Evolutionary conservation across 2,113 vertebrate species (phyloP), one percentile per base, ranked within the genome.

Genomic region (Entelurus aequoreus): DNA sequence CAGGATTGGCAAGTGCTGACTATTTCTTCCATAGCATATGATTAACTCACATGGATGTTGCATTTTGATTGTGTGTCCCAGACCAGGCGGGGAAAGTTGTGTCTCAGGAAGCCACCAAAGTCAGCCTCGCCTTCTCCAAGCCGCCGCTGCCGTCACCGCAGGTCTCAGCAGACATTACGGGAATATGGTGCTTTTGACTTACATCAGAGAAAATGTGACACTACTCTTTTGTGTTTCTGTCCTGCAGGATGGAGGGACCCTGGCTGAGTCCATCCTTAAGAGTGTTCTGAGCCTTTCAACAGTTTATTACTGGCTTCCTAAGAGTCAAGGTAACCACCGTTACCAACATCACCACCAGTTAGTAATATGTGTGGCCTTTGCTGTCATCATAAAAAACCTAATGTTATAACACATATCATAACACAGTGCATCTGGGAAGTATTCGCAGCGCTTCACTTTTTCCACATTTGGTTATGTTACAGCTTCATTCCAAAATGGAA

Each of bases 241-340:
- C 16, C 53, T 79, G 6, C 70, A 98, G 96, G 92, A 92, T 16
- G 89, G 78, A 56, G 88, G 67, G 72, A 90, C 79, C 64, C 68
- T 96, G 58, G 77, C 91, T 7, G 91, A 92, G 35, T 90, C 86
- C 46, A 80, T 92, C 55, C 80, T 86, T 74, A 90, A 89, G 76
- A 90, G 90, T 0, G 59, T 93, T 48, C 78, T 94, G 61, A 85
- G 90, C 50, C 72, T 93, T 69, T 89, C 90, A 37, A 90, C 91
- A 0, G 86, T 93, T 2, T 98, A 93, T 65, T 94, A 91, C 83
- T 94, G 91, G 83, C 86, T 98, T 4, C 96, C 95, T 0, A 95
- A 95, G 84, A 90, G 90, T 61, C 93, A 93, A 88, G 95, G 95
- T 97, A 88, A 91, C 14, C 11, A 1, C 6, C 3, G 16, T 16